Base-by-base conservation (phyloP, 1,140 invertebrate genomes). In the Hylaeus anthracinus region DNA sequence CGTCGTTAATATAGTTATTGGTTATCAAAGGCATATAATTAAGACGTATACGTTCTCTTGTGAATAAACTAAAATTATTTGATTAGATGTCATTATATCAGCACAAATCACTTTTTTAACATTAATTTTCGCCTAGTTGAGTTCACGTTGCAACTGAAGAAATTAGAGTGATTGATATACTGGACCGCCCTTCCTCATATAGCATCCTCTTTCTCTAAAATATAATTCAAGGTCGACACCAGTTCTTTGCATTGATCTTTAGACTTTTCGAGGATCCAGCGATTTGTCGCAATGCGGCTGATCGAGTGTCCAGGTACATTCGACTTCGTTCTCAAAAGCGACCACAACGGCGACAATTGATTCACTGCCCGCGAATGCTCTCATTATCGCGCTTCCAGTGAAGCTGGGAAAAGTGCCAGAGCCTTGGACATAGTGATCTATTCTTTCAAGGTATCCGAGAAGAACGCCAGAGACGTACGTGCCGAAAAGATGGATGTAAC, bases 231-330 rank as follows among this genome's bases (percentile, higher is more conserved):
- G 10, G n/a, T 6, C 26, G 4, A n/a, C 5, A 2, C 5, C n/a
- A 8, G 5, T 5, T 71, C 56, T 6, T 58, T 41, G 10, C 2
- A 39, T 8, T 14, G 5, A 3, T 45, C 37, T 60, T 26, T 15
- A 2, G 45, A 60, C 26, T 41, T 69, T 41, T 51, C 9, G 5
- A 37, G 3, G 66, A 43, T 66, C n/a, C n/a, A 65, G 9, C 12
- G 43, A 72, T 37, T 64, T 66, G 81, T 80, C 81, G 81, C 81
- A 83, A 69, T 83, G 81, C 81, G 77, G 65, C 41, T 39, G 71
- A 58, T 64, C 37, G 5, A 26, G 26, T 80, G 64, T 64, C 51
- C 58, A 73, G 58, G 65, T 58, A 70, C 71, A 39, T 63, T 61
- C 39, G 1, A 9, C 5, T n/a, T 74, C 15, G 61, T 60, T 71